These are phyloP conservation scores for Solea senegalensis DNA, from an alignment of 2,113 vertebrate genomes.

Conservation along the genomic window DNA sequence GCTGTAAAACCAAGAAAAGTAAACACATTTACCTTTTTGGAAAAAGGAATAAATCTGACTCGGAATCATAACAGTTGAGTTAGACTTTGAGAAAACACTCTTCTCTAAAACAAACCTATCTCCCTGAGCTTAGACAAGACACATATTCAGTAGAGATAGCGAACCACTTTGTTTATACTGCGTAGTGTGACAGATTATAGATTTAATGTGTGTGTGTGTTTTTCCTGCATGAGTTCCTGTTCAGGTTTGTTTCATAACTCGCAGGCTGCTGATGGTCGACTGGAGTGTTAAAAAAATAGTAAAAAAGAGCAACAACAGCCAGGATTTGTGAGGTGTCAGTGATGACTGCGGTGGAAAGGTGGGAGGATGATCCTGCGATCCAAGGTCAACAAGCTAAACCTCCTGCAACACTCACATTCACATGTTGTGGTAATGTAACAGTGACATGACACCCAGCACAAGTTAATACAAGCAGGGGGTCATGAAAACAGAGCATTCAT, in stretches of 20 bases:
- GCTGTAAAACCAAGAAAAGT: constrained; percentile 23
- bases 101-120: constrained; percentile 57
- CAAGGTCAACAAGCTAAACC: constrained; percentile 47
- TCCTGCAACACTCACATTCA: constrained; percentile 22
- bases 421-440: constrained; percentile 20
- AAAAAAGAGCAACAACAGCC: constrained; percentile 56
- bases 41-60: constrained; percentile 16
- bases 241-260: constrained; percentile 22
- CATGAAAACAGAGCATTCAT: constrained; percentile 39
- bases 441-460: constrained; percentile 24
- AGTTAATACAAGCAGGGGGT: constrained; percentile 24
- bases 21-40: not conserved
- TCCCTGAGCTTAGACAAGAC: constrained; percentile 47
- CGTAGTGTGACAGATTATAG: constrained; percentile 21
- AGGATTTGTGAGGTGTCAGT: constrained; percentile 48
- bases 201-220: constrained; percentile 21
- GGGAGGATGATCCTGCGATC: constrained; percentile 31
- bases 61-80: constrained; percentile 5
- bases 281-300: constrained; percentile 55
- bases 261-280: constrained; percentile 25
- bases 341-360: constrained; percentile 7
- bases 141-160: constrained; percentile 35
- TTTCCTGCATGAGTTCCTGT: constrained; percentile 9
- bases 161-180: constrained; percentile 44
- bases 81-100: constrained; percentile 45